Evolutionary conservation across 1,140 invertebrate species (phyloP), one percentile per base, ranked within the genome.

Genomic region (Cotesia glomerata): DNA sequence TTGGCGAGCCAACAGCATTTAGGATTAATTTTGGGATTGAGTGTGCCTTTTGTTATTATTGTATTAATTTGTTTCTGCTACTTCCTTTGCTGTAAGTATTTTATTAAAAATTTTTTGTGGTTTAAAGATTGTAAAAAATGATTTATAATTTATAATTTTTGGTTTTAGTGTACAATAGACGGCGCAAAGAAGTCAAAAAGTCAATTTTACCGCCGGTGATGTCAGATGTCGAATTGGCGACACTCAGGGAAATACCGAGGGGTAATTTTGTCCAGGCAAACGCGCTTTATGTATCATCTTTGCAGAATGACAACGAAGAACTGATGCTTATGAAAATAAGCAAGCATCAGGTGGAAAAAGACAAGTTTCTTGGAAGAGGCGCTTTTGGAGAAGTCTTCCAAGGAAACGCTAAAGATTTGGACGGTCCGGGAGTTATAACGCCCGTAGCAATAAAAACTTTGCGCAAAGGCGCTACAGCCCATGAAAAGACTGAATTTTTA

Each of bases 311-410:
- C 90, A 91, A 14, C 0, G 85, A 87, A 34, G 84, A 87, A 69
- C 80, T 81, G 4, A 85, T 91, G 26, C 84, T 97, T n/a, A 95
- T 95, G 0, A 95, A 95, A 80, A 94, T 98, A 62, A 89, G 91
- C 35, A 89, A 93, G 66, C 93, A 93, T 35, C 91, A 93, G 79
- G 93, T 99, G 52, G 94, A 92, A 0, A 83, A 97, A 1, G 93
- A 91, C 0, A 95, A 96, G 82, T 96, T 97, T 80, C 86, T 99
- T 51, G 97, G 97, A 0, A 96, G 94, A 73, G 98, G 97, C 1
- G 96, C 96, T n/a, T 99, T 99, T 82, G 97, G 97, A 3, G 96
- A 98, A 87, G 97, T 99, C 1, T 98, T 94, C 82, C 95, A 98
- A 88, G 97, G 97, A 0, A 90, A 92, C 52, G 92, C 94, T 0